Percentiles rank a stretch among this genome's conserved stretches.
Conservation (phyloP, 1,140 invertebrate species). For the Portunus trituberculatus region DNA sequence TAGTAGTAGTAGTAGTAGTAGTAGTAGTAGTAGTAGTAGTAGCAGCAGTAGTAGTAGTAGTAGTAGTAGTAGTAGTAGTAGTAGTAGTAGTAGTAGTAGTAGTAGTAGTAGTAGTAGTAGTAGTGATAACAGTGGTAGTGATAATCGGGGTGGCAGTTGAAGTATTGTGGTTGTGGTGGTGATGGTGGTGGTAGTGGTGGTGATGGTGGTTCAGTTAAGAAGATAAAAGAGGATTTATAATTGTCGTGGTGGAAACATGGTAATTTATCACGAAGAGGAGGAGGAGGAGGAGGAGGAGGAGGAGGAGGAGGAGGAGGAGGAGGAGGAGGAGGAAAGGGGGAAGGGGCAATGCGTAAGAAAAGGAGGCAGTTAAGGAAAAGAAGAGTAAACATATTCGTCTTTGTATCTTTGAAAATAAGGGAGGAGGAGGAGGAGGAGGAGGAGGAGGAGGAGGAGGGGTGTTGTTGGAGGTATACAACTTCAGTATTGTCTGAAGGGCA, state of each 20-base stretch:
- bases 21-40: neutral
- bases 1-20: neutral
- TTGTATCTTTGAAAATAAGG: neutral
- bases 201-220: neutral
- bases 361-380: neutral
- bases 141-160: neutral
- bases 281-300: neutral
- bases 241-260: neutral
- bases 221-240: too few relatives aligned
- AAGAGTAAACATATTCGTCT: neutral
- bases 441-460: neutral
- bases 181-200: neutral
- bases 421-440: neutral
- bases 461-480: neutral
- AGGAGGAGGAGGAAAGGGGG: neutral
- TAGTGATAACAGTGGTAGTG: neutral
- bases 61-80: neutral
- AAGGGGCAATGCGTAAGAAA: neutral
- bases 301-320: neutral
- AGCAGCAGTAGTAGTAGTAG: neutral
- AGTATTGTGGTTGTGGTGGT: neutral
- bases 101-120: neutral
- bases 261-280: neutral
- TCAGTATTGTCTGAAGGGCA: neutral
- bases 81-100: neutral